Evolutionary conservation across 35 echinoderm and acorn worm species (phyloP), one percentile per base, ranked within the genome.

Genomic region (Lytechinus pictus): DNA sequence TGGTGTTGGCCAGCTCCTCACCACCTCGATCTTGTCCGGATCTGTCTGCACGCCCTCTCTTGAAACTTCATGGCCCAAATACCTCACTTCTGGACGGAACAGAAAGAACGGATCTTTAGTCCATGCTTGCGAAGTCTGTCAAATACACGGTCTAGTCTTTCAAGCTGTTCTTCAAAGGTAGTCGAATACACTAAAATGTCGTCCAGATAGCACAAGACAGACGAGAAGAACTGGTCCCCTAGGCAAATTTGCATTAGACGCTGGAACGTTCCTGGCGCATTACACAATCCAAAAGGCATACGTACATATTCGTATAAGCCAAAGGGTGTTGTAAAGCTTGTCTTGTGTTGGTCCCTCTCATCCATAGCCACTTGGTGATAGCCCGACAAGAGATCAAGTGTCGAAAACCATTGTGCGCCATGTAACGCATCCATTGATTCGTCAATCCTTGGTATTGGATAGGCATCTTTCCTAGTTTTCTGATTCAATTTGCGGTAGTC

Each of bases 41-140:
- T n/a, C n/a, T n/a, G n/a, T n/a, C n/a, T n/a, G n/a, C n/a, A n/a
- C n/a, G n/a, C n/a, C n/a, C n/a, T n/a, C n/a, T n/a, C n/a, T n/a
- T n/a, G n/a, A n/a, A n/a, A n/a, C n/a, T n/a, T n/a, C n/a, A 86
- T 98, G 97, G 19, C 97, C 97, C 14, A 97, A 87, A 72, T 95
- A 96, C 33, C 95, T 95, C 33, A 96, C 97, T 28, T 94, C 93
- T 71, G 60, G 55, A 33, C 61, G 27, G 92, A 96, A 92, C 1
- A 97, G 72, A 27, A 95, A 16, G 92, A 94, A 55, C 96, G 96
- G 27, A 95, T 27, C 61, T 96, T 96, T 12, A 97, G 94, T 54
- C 97, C 95, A 92, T 94, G 89, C 55, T 96, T n/a, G 21, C 86
- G 24, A 6, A 97, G 94, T 86, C 97, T 94, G 1, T 54, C 54